A percentile compares a stretch with the other conserved stretches of the same genome.
phyloP scores from a whole-genome alignment of 2,797 vertebrate species.

The Microtus agrestis region DNA sequence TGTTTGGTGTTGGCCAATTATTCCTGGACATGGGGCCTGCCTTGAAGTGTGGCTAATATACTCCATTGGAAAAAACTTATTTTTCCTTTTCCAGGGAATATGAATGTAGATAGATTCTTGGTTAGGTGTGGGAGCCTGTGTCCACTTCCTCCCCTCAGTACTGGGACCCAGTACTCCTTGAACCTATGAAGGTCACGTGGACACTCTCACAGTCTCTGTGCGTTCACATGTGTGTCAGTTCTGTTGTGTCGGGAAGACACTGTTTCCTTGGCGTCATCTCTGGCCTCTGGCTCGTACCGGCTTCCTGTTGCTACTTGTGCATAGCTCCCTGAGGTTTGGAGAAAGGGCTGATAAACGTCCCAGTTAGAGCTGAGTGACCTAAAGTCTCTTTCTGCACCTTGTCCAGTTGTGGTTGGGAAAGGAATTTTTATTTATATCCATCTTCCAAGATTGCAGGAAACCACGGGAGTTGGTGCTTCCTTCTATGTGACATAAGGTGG shows the following conservation, averaged over 20 bases:
- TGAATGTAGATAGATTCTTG: neutral
- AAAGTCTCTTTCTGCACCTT: neutral
- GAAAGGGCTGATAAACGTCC: neutral
- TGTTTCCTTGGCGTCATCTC: too few species aligned
- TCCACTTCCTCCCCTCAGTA: neutral
- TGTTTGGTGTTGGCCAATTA: neutral
- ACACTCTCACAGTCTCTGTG: neutral
- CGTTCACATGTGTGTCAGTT: neutral
- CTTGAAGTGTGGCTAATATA: neutral
- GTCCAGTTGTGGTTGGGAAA: neutral
- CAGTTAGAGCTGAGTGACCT: neutral
- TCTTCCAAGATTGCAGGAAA: neutral
- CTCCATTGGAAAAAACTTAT: neutral
- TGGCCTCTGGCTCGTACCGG: neutral
- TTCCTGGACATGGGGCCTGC: neutral
- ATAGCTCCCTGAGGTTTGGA: neutral
- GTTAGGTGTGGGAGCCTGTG: neutral
- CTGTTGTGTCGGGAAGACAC: neutral
- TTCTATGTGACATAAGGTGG: neutral
- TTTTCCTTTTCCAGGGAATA: neutral
- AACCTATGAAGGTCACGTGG: neutral
- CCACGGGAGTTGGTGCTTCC: neutral
- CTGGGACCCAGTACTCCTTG: too few species aligned
- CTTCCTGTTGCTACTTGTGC: neutral
- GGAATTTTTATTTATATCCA: neutral